Conservation (phyloP, 92 coral and sea anemone genomes). For the Zoanthus sociatus region DNA sequence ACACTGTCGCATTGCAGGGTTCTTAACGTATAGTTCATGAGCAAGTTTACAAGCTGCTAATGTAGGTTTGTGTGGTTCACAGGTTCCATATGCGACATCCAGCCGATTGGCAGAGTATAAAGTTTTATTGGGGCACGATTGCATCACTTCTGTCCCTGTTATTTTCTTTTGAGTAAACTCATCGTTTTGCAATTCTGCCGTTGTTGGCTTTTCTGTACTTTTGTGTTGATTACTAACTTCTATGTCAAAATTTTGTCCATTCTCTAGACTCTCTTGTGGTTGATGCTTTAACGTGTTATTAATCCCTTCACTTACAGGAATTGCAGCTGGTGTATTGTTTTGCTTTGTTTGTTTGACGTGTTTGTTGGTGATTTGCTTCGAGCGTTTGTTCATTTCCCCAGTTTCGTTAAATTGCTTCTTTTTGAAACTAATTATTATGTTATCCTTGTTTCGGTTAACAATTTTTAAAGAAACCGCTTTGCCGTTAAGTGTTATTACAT, state of each 20-base stretch:
- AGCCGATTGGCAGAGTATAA: background rate
- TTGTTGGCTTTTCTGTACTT: background rate
- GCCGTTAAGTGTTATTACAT: background rate
- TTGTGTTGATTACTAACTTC: too few species aligned
- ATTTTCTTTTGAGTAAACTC: background rate
- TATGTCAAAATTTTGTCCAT: background rate
- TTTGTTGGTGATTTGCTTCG: background rate
- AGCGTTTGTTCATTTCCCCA: background rate
- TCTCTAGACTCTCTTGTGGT: background rate
- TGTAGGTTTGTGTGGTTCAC: constrained; percentile 27
- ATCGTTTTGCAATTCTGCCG: background rate
- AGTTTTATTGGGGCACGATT: constrained; percentile 6
- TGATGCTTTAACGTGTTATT: background rate
- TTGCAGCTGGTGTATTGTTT: background rate
- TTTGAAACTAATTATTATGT: background rate
- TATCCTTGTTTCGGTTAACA: background rate
- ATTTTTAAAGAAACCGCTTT: background rate
- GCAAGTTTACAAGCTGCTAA: constrained; percentile 33
- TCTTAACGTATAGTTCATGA: background rate
- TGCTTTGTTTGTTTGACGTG: background rate
- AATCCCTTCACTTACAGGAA: background rate
- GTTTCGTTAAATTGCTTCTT: background rate
- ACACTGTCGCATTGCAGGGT: constrained; percentile 1
- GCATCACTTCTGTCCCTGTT: background rate
- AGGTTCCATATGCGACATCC: background rate